Conservation (phyloP, 1,140 invertebrate species). For the Nephotettix cincticeps region DNA sequence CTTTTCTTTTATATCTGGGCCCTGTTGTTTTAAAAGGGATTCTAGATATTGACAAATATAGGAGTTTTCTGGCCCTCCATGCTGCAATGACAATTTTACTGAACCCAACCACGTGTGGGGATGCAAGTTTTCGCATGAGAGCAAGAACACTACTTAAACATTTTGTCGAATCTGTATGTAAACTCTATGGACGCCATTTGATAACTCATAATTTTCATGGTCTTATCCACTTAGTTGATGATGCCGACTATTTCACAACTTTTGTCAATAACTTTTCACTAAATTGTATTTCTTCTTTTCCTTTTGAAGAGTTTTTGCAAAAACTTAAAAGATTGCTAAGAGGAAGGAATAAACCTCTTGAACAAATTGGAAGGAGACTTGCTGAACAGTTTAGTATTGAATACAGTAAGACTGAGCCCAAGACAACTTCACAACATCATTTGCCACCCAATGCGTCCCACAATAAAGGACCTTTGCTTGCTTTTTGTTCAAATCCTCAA, state of each 20-base stretch:
- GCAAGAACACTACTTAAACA: constrained; percentile 1
- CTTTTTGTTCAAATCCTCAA: constrained; percentile 16
- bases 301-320: constrained; percentile 19
- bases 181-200: constrained; percentile 39
- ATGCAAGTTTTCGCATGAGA: neutral
- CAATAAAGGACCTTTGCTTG: constrained; percentile 9
- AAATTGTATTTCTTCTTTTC: constrained; percentile 11
- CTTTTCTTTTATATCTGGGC: constrained; percentile 45
- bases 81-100: constrained; percentile 11
- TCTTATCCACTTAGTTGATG: constrained; percentile 30
- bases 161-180: constrained; percentile 24
- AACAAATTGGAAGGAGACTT: constrained; percentile 21
- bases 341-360: constrained; percentile 22
- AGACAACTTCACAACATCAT: neutral
- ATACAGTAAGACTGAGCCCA: neutral
- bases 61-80: constrained; percentile 1
- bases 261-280: constrained; percentile 16
- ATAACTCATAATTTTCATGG: constrained; percentile 42
- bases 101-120: neutral
- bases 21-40: constrained; percentile 25
- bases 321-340: constrained; percentile 12
- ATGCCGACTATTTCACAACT: constrained; percentile 19
- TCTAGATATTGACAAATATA: constrained; percentile 11
- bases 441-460: constrained; percentile 4
- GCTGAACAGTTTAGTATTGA: constrained; percentile 13